Evolutionary conservation across 2,888 invertebrate genomes (phyloP), one percentile per base, ranked within the genome.

Genomic region (Octonoba sinensis): DNA sequence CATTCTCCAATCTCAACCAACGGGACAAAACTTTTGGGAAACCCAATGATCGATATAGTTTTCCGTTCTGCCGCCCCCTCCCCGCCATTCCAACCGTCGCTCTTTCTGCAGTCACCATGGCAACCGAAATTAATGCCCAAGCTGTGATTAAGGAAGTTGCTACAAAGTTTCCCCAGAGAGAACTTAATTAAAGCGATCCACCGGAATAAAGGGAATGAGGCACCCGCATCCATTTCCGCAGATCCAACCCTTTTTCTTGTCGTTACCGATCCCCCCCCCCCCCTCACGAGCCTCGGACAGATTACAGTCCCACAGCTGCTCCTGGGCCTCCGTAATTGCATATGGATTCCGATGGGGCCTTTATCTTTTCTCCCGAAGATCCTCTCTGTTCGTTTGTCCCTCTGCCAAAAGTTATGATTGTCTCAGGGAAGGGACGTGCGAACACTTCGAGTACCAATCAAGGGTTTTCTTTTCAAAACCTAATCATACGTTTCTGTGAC

Each of bases 141-240:
- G n/a, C 76, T 62, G 82, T 82, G 82, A 82, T 82, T 82, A 82
- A 82, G 82, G 82, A 82, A 82, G 75, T 76, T 76, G 71, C 71
- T 71, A 72, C 75, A 71, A 82, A 76, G 71, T 76, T 71, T 76
- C 72, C 76, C 76, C 64, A 24, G 81, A 71, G 71, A 71, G 75
- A 72, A 76, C 75, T 82, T 82, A 82, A 82, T 82, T 82, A 82
- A 82, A 82, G 75, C 64, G 71, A 65, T 36, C 65, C 72, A 66
- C 44, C 36, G 24, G 44, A 72, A 78, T 66, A 71, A 66, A 57
- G 60, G 27, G 72, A 79, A 79, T 64, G 54, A 46, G 71, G 47
- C 46, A 46, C 65, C 67, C 73, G 64, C 81, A 70, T 62, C 64
- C 49, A 59, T 65, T 64, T 59, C 24, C 36, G 36, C 18, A n/a